phyloP scores from a whole-genome alignment of 2,888 invertebrate genomes.

The Schizaphis graminum region DNA sequence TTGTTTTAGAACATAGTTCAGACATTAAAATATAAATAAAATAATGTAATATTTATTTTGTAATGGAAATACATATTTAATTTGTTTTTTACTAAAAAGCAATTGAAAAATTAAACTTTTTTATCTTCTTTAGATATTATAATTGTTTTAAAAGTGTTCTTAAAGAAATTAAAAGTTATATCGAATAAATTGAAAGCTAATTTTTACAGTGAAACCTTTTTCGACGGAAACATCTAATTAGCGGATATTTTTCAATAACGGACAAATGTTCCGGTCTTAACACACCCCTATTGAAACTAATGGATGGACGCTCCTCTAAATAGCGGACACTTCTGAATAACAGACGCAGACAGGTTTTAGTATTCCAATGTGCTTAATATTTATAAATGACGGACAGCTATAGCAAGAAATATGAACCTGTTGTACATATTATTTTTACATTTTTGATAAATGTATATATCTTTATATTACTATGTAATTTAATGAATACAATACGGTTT shows the following conservation, averaged over 20 bases:
- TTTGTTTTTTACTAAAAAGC: neutral
- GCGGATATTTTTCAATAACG: too few relatives aligned
- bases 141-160: neutral
- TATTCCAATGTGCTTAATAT: neutral
- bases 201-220: too few relatives aligned
- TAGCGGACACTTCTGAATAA: neutral
- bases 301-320: too few relatives aligned
- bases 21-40: neutral
- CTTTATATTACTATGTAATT: too few relatives aligned
- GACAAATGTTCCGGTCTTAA: too few relatives aligned
- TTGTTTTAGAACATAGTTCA: neutral
- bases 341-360: neutral
- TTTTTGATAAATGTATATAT: too few relatives aligned
- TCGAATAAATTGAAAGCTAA: slow-evolving; percentile 8
- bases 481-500: too few relatives aligned
- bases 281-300: too few relatives aligned
- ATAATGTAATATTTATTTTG: neutral
- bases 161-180: neutral
- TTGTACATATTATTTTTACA: too few relatives aligned
- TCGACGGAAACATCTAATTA: too few relatives aligned
- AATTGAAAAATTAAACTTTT: neutral
- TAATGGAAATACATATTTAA: neutral
- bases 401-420: neutral
- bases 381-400: neutral
- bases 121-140: neutral